Conservation (phyloP, 1,140 invertebrate genomes). For the Lepidostoma basale region DNA sequence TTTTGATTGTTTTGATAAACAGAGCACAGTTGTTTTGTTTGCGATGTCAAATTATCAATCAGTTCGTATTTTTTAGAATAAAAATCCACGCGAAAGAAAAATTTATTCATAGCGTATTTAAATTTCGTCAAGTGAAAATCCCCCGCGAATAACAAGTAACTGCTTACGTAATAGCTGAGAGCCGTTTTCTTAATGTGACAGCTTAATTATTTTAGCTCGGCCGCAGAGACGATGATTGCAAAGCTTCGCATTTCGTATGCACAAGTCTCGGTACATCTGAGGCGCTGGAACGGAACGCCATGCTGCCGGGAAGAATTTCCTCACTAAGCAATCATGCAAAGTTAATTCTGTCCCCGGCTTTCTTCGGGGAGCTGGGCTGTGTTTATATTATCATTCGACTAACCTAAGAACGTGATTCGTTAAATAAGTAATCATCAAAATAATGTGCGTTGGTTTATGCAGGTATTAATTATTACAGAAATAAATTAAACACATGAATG, state of each 20-base stretch:
- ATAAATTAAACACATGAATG: too few relatives aligned
- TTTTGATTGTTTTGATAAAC: too few relatives aligned
- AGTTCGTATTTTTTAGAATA: not conserved
- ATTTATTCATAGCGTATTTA: constrained; percentile 20
- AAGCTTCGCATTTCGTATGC: constrained; percentile 31
- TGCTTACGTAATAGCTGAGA: constrained; percentile 27
- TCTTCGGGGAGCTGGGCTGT: too few relatives aligned
- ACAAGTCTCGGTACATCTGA: not conserved
- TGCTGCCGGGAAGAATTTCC: constrained; percentile 26
- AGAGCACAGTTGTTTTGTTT: not conserved
- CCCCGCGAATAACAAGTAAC: constrained; percentile 18
- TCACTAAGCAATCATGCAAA: too few relatives aligned
- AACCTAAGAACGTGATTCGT: too few relatives aligned
- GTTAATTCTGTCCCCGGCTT: too few relatives aligned
- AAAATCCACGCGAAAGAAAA: not conserved
- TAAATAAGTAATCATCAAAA: too few relatives aligned
- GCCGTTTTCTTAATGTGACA: constrained; percentile 35
- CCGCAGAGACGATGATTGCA: constrained; percentile 25
- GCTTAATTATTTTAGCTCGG: constrained; percentile 39
- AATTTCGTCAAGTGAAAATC: constrained; percentile 16
- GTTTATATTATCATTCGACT: too few relatives aligned
- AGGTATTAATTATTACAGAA: too few relatives aligned
- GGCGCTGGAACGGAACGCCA: not conserved
- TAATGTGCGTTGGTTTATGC: too few relatives aligned
- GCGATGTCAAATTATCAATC: not conserved